Base-by-base conservation (phyloP, 2,797 vertebrate genomes). In the Syngnathus acus region DNA sequence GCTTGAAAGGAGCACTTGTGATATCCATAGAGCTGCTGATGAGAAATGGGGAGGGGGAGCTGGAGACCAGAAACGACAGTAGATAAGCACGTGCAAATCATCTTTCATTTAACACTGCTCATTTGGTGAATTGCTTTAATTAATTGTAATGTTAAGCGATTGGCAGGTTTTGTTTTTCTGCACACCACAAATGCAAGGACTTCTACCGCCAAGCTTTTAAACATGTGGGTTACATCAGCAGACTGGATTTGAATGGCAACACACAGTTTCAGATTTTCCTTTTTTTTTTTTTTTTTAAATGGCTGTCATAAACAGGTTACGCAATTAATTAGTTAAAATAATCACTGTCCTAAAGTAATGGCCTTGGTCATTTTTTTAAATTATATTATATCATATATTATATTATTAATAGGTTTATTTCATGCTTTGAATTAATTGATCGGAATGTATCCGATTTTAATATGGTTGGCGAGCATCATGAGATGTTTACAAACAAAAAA, bases 61-160 rank as follows among this genome's bases (percentile, higher is more conserved):
- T 58, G n/a, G 77, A 71, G 82, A 79, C 69, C 81, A 83, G 82
- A 84, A 88, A 81, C 82, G 82, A 79, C 65, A 82, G 73, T 45
- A 89, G 90, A 92, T 90, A 90, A 91, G 87, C 89, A 78, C 78
- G 84, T 83, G 86, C 84, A 89, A 92, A 89, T 89, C 86, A 87
- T 89, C 87, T 88, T 87, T 86, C 86, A 84, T 90, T 89, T 78
- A 82, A 85, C 80, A 76, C 74, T 73, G 73, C 86, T 90, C 85
- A 80, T 89, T 91, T 87, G 79, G 71, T 87, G 85, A 89, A 85
- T 85, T 82, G 83, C 86, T 90, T 89, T 88, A 88, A 90, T 90
- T 90, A 88, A 91, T 90, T 90, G 89, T 87, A 88, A 86, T 89
- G 84, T 86, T 88, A 89, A 88, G 86, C 79, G 82, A 89, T 78